Evolutionary conservation across 64 coral and sea anemone species (phyloP), one percentile per base, ranked within the genome.

Genomic region (Acropora tenuis): DNA sequence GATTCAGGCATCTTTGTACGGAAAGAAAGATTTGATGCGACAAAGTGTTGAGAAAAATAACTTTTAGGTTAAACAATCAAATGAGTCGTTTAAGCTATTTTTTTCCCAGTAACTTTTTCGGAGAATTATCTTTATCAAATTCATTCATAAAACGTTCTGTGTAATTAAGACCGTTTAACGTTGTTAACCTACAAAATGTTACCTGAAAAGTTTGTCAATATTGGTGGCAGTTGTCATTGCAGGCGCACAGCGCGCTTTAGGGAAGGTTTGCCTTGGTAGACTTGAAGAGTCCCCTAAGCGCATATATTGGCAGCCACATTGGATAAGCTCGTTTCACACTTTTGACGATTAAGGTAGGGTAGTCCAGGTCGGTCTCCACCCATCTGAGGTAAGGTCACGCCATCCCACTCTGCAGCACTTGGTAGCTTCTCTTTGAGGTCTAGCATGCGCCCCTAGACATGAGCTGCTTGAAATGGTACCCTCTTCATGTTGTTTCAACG

Each of bases 391-490:
- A 13, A 65, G 78, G 50, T 82, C 30, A 30, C 30, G 18, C 89
- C 89, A 90, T 48, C 89, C 78, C 79, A 90, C 41, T 82, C 89
- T 82, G 18, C 78, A 75, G 89, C 47, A 74, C 88, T 90, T 50
- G 89, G 89, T 74, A 90, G 89, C 47, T 90, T 79, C 48, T 83
- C 78, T 7, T 83, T 90, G 69, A 67, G n/a, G 71, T 11, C 69
- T 46, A 90, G 13, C 52, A 68, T 69, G 1, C 30, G 78, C 13
- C 89, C 65, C 65, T 79, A 90, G 15, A 75, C 89, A 43, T 90
- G 89, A 20, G 67, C 89, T 15, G 66, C 89, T 90, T 90, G 78
- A 74, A 43, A 90, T 43, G 78, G 78, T 83, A 79, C 89, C 67
- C 89, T 75, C 59, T 83, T 90, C 17, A 58, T 90, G 78, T 17